Base-by-base conservation (phyloP, 2,888 invertebrate species). In the Cenopis cana region DNA sequence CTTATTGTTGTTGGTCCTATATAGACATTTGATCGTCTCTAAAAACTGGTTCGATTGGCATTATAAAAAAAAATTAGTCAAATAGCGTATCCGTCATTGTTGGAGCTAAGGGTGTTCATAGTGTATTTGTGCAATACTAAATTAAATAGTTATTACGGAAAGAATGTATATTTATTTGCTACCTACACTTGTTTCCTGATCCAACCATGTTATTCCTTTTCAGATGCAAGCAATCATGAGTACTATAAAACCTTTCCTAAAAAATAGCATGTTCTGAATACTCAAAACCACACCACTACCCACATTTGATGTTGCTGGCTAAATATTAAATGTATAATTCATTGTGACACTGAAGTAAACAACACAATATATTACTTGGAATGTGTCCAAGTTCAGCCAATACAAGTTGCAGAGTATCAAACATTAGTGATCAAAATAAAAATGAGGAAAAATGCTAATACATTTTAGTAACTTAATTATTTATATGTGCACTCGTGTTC, bases 361-460 rank as follows among this genome's bases (percentile, higher is more conserved):
- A 46, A n/a, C n/a, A 46, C 8, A n/a, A 46, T 46, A 46, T n/a
- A n/a, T 46, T 46, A 55, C 55, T 55, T 56, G 56, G 56, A 36
- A 56, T 36, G 36, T 33, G 17, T 33, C n/a, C 56, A 56, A 56
- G 56, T 56, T 56, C 56, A 56, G 33, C n/a, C 29, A n/a, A n/a
- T n/a, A n/a, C n/a, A n/a, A 56, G n/a, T 33, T 56, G 9, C 33
- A 56, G 56, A 33, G 11, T 56, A 33, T 11, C 8, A 33, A 29
- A 33, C n/a, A 56, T n/a, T 56, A 56, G 4, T 1, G 8, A 56
- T 33, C 8, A 17, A n/a, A 55, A 29, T 29, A 55, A 9, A 8
- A 9, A 57, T 14, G 8, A 36, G 8, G 11, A 38, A 41, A n/a
- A 24, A 0, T 3, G 10, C n/a, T 60, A 60, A 12, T 20, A 38